These are phyloP conservation scores for Leucozona laternaria DNA, from an alignment of 2,888 invertebrate species.

Conservation along the genomic window DNA sequence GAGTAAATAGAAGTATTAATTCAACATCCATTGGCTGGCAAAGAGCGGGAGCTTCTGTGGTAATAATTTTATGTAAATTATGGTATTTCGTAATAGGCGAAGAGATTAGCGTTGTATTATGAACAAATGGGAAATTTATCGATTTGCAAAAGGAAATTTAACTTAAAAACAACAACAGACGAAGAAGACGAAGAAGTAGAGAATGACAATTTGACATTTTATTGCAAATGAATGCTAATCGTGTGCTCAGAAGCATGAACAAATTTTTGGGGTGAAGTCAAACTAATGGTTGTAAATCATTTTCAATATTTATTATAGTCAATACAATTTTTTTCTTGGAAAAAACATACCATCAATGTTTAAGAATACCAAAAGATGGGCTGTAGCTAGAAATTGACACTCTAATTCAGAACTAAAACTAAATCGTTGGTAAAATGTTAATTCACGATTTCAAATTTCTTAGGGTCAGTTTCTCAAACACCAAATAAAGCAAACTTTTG, in stretches of 20 bases:
- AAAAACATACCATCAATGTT: not conserved
- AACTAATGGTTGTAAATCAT: not conserved
- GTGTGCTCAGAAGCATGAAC: conserved; percentile 29
- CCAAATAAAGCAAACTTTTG: too few species aligned
- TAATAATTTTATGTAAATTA: conserved; percentile 74
- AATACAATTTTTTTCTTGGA: not conserved
- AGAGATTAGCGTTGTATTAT: conserved; percentile 45
- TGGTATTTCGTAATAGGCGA: conserved; percentile 58
- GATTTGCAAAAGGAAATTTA: conserved; percentile 56
- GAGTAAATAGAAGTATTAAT: not conserved
- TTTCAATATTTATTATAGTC: too few species aligned
- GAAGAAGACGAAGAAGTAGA: not conserved
- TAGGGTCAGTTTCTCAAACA: too few species aligned
- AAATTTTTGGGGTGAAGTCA: not conserved
- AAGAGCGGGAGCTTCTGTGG: conserved; percentile 54
- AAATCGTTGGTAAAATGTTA: too few species aligned
- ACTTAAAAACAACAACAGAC: not conserved
- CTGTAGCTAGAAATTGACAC: too few species aligned
- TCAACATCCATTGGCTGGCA: not conserved
- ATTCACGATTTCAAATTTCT: too few species aligned
- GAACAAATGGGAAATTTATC: conserved; percentile 67
- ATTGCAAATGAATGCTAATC: conserved; percentile 38
- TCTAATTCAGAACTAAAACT: too few species aligned
- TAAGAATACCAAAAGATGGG: too few species aligned
- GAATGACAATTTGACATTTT: conserved; percentile 39